Base-by-base conservation (phyloP, 2,113 vertebrate genomes). In the Rhea pennata region DNA sequence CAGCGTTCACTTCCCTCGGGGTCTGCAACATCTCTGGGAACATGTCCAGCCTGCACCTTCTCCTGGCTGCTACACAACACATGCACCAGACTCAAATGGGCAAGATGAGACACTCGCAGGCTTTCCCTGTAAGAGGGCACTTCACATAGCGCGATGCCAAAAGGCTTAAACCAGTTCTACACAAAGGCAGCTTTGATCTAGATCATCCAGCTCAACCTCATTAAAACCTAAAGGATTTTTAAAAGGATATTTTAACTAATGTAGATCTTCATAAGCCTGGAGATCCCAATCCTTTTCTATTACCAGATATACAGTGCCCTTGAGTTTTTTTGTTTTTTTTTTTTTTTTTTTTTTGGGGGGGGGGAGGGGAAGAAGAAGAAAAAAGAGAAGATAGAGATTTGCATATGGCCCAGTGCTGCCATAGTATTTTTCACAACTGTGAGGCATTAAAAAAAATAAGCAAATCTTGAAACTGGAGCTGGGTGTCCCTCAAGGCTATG, bases 381-480 rank as follows among this genome's bases (percentile, higher is more conserved):
- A 46, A 46, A 58, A 31, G 27, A 58, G 56, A 58, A 58, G 56
- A 31, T 19, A 58, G 56, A 56, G 54, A 91, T 89, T 67, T 95
- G 81, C 59, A 74, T 86, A 83, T 8, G 13, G 65, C 44, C 87
- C 39, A 79, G 56, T 15, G 24, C 51, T 84, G 75, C 69, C 89
- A 91, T 1, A 67, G 75, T 39, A 51, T 71, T 96, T 83, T 78
- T 61, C 67, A 91, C 72, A 91, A 94, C 72, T 96, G 87, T 77
- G 4, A 3, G 75, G 27, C 79, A 95, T 72, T 93, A 95, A 93
- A 92, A 48, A 33, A 94, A 95, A 94, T 73, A 92, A 89, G 72
- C 79, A 95, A 85, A 85, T 90, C 79, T 88, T 90, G 72, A 94
- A 85, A 95, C 84, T 86, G 71, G 90, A 90, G 24, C 42, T 93